Conservation (phyloP, 2,888 invertebrate species). For the Yponomeuta plumbellus region DNA sequence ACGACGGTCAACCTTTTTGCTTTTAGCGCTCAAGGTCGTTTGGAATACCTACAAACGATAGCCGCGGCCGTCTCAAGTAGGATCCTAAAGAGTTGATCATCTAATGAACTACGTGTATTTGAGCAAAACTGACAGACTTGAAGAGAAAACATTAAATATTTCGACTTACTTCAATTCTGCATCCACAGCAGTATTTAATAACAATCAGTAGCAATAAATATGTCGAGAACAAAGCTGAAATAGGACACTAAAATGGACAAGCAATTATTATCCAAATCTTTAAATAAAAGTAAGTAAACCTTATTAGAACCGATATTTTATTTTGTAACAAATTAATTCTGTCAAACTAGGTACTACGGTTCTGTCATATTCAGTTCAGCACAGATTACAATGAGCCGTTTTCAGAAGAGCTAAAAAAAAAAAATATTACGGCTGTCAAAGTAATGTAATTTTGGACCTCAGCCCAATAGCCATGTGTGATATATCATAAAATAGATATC, state of each 20-base stretch:
- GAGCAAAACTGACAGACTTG: background rate
- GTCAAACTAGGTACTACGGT: too few species aligned
- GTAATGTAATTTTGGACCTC: too few species aligned
- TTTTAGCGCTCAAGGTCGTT: constrained; percentile 10
- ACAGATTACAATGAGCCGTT: too few species aligned
- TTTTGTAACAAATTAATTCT: too few species aligned
- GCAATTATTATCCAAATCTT: background rate
- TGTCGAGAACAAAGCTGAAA: background rate
- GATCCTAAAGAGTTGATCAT: background rate
- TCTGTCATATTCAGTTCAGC: too few species aligned
- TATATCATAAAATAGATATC: too few species aligned
- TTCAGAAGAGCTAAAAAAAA: too few species aligned
- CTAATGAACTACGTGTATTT: background rate
- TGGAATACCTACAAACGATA: background rate
- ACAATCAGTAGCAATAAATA: background rate
- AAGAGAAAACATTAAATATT: background rate
- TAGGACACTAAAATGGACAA: background rate
- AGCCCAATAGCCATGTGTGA: too few species aligned
- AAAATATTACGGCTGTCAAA: too few species aligned
- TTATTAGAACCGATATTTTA: too few species aligned
- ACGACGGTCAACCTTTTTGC: background rate
- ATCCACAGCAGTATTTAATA: background rate
- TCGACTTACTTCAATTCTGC: constrained; percentile 9
- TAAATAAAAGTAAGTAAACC: background rate
- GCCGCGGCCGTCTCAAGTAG: background rate